These are phyloP conservation scores for Melitaea cinxia DNA, from an alignment of 1,140 invertebrate species.

Conservation along the genomic window DNA sequence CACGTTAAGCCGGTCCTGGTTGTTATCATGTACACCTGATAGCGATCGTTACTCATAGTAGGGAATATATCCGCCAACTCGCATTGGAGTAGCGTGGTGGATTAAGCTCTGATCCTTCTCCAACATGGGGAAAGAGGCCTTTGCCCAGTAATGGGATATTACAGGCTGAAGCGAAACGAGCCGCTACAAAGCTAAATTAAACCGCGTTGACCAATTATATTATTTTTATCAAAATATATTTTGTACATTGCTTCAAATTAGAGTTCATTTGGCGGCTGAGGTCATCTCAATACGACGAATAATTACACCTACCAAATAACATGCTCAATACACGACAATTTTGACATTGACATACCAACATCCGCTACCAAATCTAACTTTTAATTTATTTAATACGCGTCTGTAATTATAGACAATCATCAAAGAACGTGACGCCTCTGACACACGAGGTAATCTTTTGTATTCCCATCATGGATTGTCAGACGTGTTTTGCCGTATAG, in stretches of 20 bases:
- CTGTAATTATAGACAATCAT: conserved; percentile 74
- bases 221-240: conserved; percentile 17
- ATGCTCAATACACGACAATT: conserved; percentile 46
- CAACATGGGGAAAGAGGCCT: too few relatives aligned
- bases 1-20: too few relatives aligned
- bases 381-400: conserved; percentile 72
- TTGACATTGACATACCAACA: conserved; percentile 50
- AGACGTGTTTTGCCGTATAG: conserved; percentile 63
- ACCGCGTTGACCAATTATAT: conserved; percentile 21
- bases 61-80: too few relatives aligned
- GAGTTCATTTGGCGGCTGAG: conserved; percentile 26
- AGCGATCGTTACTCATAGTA: too few relatives aligned
- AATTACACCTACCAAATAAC: conserved; percentile 35
- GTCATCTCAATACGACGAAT: conserved; percentile 36
- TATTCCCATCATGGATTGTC: conserved; percentile 67
- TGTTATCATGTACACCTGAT: too few relatives aligned
- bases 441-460: conserved; percentile 78
- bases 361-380: conserved; percentile 64
- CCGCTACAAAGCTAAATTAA: background rate
- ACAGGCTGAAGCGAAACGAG: too few relatives aligned
- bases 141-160: too few relatives aligned
- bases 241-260: conserved; percentile 17
- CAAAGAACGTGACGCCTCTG: conserved; percentile 66
- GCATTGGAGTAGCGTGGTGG: too few relatives aligned
- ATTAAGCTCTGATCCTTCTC: too few relatives aligned